phyloP scores from a whole-genome alignment of 2,888 invertebrate species.

The Protonemura montana region DNA sequence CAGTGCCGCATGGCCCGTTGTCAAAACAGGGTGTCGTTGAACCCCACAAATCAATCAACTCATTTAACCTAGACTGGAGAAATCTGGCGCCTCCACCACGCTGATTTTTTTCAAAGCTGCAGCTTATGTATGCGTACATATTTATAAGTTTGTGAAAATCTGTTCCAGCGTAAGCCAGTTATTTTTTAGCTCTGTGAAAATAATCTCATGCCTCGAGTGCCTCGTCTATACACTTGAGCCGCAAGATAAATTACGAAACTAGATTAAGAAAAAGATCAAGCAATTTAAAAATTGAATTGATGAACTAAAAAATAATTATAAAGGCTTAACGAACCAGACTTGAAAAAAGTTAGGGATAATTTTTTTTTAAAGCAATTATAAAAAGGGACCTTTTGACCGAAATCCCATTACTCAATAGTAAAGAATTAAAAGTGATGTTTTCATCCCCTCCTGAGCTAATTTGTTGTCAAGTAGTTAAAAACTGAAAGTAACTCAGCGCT shows the following conservation, averaged over 20 bases:
- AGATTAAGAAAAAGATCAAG: conserved; percentile 43
- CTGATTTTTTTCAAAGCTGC: too few relatives aligned
- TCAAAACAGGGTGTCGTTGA: too few relatives aligned
- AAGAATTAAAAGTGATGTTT: neutral
- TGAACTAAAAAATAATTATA: conserved; percentile 35
- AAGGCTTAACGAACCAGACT: conserved; percentile 1
- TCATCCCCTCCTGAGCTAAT: neutral
- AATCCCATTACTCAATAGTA: neutral
- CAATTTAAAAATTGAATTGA: conserved; percentile 42
- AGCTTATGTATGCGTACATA: too few relatives aligned
- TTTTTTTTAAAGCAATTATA: conserved; percentile 16
- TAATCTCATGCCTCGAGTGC: too few relatives aligned
- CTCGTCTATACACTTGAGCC: neutral
- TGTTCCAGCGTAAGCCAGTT: too few relatives aligned
- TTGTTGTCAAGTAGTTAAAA: neutral
- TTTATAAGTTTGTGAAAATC: too few relatives aligned
- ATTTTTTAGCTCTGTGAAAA: too few relatives aligned
- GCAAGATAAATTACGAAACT: conserved; percentile 41
- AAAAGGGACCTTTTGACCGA: neutral
- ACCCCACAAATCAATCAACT: too few relatives aligned
- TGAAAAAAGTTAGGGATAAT: neutral
- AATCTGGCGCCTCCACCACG: too few relatives aligned
- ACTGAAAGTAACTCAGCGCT: neutral
- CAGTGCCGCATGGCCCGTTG: too few relatives aligned
- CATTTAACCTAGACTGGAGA: too few relatives aligned